These are phyloP conservation scores for Sthenelais limicola DNA, from an alignment of 2,888 invertebrate genomes.

Conservation along the genomic window DNA sequence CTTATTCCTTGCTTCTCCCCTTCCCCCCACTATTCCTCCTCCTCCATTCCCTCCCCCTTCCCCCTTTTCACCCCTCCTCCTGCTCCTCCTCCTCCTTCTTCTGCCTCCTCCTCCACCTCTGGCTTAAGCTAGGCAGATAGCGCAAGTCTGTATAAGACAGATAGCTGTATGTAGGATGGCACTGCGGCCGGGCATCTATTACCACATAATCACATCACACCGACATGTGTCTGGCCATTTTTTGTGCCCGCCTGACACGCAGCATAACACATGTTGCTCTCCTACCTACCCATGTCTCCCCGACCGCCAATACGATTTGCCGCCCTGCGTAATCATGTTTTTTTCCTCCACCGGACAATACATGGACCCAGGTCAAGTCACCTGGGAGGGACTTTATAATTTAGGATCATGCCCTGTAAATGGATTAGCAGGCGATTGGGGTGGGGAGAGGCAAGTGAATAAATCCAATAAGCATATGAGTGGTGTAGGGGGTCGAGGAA, in stretches of 20 bases:
- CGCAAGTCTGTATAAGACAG: no score
- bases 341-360: not conserved
- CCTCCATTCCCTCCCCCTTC: not conserved
- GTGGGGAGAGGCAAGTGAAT: conserved; percentile 10
- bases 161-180: conserved; percentile 7
- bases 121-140: no score
- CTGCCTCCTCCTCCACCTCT: not conserved
- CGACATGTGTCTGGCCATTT: conserved; percentile 16
- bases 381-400: conserved; percentile 12
- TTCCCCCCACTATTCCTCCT: not conserved
- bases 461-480: conserved; percentile 34
- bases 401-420: conserved; percentile 23
- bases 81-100: not conserved
- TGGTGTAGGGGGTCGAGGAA: conserved; percentile 20
- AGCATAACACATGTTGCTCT: conserved; percentile 5
- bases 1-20: not conserved
- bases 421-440: conserved; percentile 33
- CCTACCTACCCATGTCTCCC: conserved; percentile 6
- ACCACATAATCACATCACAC: not conserved
- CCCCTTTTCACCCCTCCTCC: not conserved
- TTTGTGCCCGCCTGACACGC: conserved; percentile 2
- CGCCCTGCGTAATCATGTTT: conserved; percentile 25
- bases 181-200: conserved; percentile 16
- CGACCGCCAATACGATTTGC: conserved; percentile 23
- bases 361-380: not conserved